Conservation (phyloP, 1,140 invertebrate genomes). For the Helicoverpa zea region DNA sequence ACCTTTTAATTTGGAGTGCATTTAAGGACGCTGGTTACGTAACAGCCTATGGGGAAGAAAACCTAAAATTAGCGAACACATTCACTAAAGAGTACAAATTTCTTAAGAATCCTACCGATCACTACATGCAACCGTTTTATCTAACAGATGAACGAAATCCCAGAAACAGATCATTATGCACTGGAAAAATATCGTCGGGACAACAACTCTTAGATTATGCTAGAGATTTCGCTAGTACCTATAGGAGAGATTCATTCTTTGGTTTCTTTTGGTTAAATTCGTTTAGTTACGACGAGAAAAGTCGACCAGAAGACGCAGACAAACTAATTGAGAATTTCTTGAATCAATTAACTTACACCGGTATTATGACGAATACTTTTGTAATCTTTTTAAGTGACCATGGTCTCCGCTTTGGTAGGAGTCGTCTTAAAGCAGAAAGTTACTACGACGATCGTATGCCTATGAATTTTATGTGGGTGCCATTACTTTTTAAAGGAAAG, state of each 20-base stretch:
- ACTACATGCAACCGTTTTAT: slow-evolving; percentile 91
- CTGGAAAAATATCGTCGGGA: slow-evolving; percentile 86
- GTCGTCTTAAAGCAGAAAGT: slow-evolving; percentile 91
- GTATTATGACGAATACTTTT: slow-evolving; percentile 87
- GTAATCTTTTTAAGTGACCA: slow-evolving; percentile 95
- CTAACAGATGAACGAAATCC: slow-evolving; percentile 85
- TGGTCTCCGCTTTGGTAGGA: slow-evolving; percentile 93
- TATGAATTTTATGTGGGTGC: slow-evolving; percentile 91
- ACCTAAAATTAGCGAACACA: slow-evolving; percentile 73
- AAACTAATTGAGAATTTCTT: slow-evolving; percentile 86
- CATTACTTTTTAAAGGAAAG: slow-evolving; percentile 88
- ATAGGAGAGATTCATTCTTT: slow-evolving; percentile 88
- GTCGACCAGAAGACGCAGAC: slow-evolving; percentile 88
- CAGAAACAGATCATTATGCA: slow-evolving; percentile 81
- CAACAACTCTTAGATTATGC: slow-evolving; percentile 88
- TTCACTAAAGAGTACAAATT: slow-evolving; percentile 76
- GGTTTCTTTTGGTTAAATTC: slow-evolving; percentile 91
- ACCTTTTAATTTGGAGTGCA: slow-evolving; percentile 75
- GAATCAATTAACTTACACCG: slow-evolving; percentile 83
- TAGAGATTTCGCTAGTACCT: slow-evolving; percentile 88
- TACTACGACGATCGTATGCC: slow-evolving; percentile 95
- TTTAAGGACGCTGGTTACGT: slow-evolving; percentile 79
- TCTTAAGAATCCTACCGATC: slow-evolving; percentile 89
- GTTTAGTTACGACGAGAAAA: slow-evolving; percentile 90
- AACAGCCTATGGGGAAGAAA: slow-evolving; percentile 83